These are phyloP conservation scores for Spinibarbus caldwelli DNA, from an alignment of 2,797 vertebrate species.

Conservation along the genomic window DNA sequence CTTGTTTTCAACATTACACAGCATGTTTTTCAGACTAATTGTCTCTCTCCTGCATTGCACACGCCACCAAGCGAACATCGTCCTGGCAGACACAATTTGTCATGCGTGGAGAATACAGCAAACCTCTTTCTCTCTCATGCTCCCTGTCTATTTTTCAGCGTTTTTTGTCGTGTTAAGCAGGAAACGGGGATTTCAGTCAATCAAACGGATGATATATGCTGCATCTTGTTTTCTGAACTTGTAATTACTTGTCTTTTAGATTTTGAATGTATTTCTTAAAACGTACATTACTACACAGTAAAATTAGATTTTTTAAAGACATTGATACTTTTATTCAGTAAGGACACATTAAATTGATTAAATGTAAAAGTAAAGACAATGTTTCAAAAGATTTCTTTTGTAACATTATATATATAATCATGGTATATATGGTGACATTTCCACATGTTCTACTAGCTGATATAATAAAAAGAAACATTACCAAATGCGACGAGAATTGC, in stretches of 20 bases:
- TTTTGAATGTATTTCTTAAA: not conserved
- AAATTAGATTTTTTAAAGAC: not conserved
- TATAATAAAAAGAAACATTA: not conserved
- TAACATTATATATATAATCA: no score
- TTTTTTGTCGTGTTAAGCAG: constrained; percentile 1
- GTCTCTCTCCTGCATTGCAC: constrained; percentile 34
- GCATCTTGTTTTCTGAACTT: not conserved
- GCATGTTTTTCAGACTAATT: constrained; percentile 37
- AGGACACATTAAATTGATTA: not conserved
- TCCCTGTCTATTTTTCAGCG: not conserved
- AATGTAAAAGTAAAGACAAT: not conserved
- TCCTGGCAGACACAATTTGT: constrained; percentile 45
- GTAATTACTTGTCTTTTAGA: not conserved
- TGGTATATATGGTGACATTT: no score
- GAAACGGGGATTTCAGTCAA: not conserved
- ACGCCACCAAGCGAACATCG: constrained; percentile 17
- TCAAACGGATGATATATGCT: not conserved
- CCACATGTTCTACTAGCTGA: not conserved
- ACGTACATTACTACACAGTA: not conserved
- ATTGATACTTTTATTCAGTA: not conserved
- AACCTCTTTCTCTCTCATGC: not conserved
- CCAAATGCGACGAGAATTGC: not conserved
- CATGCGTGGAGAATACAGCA: constrained; percentile 32
- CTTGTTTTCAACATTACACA: constrained; percentile 21
- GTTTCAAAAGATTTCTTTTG: not conserved